Evolutionary conservation across 2,797 vertebrate species (phyloP).

Genomic region (Oceanodroma leucorhoa): DNA sequence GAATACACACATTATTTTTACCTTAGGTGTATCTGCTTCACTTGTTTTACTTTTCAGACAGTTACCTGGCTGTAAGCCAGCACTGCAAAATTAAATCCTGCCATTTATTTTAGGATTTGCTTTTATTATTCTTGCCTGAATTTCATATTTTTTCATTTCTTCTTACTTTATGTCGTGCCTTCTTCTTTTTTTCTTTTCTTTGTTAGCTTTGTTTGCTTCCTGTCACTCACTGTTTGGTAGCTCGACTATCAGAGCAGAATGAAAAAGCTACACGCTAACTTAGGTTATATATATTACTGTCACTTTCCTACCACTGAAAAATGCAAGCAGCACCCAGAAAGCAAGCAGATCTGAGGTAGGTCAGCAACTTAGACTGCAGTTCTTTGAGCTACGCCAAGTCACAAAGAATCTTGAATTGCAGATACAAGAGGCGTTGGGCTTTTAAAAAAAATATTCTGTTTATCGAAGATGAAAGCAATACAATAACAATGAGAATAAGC

Average conservation of each 20-base stretch:
- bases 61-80: constrained; percentile 59
- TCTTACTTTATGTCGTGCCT: constrained; percentile 2
- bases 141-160: constrained; percentile 22
- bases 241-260: constrained; percentile 21
- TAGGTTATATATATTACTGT: not conserved
- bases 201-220: constrained; percentile 20
- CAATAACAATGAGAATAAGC: constrained; percentile 60
- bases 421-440: not conserved
- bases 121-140: constrained; percentile 51
- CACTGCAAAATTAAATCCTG: constrained; percentile 53
- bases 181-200: not conserved
- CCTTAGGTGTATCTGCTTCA: constrained; percentile 30
- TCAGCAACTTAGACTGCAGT: not conserved
- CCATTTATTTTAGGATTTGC: constrained; percentile 61
- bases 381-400: constrained; percentile 5
- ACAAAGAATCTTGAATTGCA: constrained; percentile 33
- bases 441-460: constrained; percentile 23
- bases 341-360: not conserved
- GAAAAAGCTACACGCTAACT: not conserved
- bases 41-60: constrained; percentile 55
- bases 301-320: constrained; percentile 3
- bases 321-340: constrained; percentile 4
- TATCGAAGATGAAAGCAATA: constrained; percentile 65
- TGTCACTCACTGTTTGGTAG: constrained; percentile 38
- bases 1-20: constrained; percentile 23